Evolutionary conservation across 2,888 invertebrate genomes (phyloP), one percentile per base, ranked within the genome.

Genomic region (Caenorhabditis virilis): DNA sequence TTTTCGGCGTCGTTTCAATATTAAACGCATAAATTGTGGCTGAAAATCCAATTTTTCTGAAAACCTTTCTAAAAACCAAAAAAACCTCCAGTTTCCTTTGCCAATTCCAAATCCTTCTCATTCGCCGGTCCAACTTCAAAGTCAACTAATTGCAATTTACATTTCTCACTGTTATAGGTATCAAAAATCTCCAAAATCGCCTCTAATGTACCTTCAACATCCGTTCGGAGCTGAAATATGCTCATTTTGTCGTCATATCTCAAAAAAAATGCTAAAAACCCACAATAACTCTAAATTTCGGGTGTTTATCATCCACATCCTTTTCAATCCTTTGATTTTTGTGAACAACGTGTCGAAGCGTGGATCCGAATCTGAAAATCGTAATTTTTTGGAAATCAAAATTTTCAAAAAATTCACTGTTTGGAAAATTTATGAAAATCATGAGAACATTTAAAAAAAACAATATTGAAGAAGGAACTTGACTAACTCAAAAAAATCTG

Each of bases 181-280:
- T 91, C 91, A 53, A 98, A 83, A 11, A 92, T 90, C 83, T 95
- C 91, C 66, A 95, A 84, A 69, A 98, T 91, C 0, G 97, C 95
- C 84, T 98, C 97, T 41, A 95, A 89, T 0, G 94, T 93, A 0
- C 98, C 98, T 84, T 92, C 91, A 2, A 97, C 95, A 85, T 98
- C 98, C 22, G 91, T 91, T 33, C 78, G 76, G 6, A 81, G 36
- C 69, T 71, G 42, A 30, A n/a, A n/a, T n/a, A 30, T 38, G n/a
- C 23, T 18, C 23, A 4, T 42, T 42, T 9, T 15, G 5, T 36
- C 13, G 30, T 30, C 30, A 30, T 30, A 6, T 30, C 36, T 16
- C 5, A n/a, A 13, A 5, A 36, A 36, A 36, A 36, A 36, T 4
- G 6, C n/a, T 15, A 20, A 18, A 42, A 23, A 23, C 67, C 60